Percentiles rank a stretch among this genome's conserved stretches.
Conservation (phyloP, 2,113 vertebrate genomes). For the Ctenodactylus gundi region DNA sequence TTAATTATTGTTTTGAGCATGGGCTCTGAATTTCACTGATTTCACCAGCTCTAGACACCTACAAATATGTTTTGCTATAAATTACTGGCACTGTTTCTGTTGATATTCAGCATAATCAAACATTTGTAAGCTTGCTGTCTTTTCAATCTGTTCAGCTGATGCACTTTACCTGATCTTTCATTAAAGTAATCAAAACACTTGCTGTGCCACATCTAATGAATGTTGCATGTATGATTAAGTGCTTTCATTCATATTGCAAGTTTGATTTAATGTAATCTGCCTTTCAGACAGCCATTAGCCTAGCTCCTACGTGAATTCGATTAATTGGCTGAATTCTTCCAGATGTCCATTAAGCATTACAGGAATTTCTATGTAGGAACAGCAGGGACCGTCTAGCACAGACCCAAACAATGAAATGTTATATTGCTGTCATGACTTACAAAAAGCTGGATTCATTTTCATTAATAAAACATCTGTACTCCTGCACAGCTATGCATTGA, state of each 20-base stretch:
- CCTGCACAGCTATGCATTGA: constrained; percentile 87
- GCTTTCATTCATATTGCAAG: constrained; percentile 91
- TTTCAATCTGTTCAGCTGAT: constrained; percentile 89
- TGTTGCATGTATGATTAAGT: constrained; percentile 92
- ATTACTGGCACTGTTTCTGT: constrained; percentile 88
- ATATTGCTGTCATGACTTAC: constrained; percentile 90
- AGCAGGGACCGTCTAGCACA: constrained; percentile 86
- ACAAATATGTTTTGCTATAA: constrained; percentile 87
- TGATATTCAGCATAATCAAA: constrained; percentile 90
- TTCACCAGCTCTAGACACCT: constrained; percentile 75
- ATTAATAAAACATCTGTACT: constrained; percentile 92
- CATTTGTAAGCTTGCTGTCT: constrained; percentile 90
- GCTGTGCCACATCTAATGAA: constrained; percentile 89
- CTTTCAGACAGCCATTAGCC: constrained; percentile 90
- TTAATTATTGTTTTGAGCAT: constrained; percentile 74
- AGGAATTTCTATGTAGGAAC: constrained; percentile 91
- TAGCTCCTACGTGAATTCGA: constrained; percentile 88
- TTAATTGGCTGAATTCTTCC: constrained; percentile 93
- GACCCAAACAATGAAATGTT: constrained; percentile 89
- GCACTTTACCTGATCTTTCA: constrained; percentile 93
- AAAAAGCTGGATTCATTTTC: constrained; percentile 90
- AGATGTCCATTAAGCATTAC: constrained; percentile 92
- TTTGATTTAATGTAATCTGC: constrained; percentile 92
- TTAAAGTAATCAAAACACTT: constrained; percentile 91
- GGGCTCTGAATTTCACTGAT: constrained; percentile 74